A percentile compares a stretch with the other conserved stretches of the same genome.
These are phyloP conservation scores for Goniozus legneri DNA, from an alignment of 1,140 invertebrate genomes.

Conservation along the genomic window DNA sequence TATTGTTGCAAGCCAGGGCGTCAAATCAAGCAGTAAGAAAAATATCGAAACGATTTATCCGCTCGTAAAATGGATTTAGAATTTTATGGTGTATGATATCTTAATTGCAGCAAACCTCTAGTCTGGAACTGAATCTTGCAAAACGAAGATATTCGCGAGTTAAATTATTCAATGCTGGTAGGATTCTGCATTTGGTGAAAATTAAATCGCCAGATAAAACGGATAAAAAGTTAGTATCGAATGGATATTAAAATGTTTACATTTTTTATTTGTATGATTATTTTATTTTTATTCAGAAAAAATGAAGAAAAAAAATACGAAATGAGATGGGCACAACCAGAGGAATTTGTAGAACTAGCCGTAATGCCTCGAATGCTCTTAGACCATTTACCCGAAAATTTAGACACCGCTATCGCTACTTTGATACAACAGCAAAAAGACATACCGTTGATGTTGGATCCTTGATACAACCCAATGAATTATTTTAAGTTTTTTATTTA, in stretches of 20 bases:
- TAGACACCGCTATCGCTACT: constrained; percentile 63
- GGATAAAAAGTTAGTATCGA: constrained; percentile 30
- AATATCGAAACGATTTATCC: too few species aligned
- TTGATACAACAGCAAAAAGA: constrained; percentile 53
- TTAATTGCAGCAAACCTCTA: constrained; percentile 61
- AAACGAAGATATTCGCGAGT: constrained; percentile 66
- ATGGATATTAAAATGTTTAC: not conserved
- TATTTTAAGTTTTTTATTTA: not conserved
- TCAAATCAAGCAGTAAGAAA: constrained; percentile 45
- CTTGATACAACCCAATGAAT: constrained; percentile 14
- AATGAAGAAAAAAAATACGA: constrained; percentile 55
- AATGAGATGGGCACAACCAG: constrained; percentile 71
- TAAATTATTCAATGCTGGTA: constrained; percentile 66
- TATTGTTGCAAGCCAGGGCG: constrained; percentile 47
- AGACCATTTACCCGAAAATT: constrained; percentile 71
- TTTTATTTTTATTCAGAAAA: constrained; percentile 13
- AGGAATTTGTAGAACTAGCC: constrained; percentile 71
- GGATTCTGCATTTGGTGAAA: constrained; percentile 68
- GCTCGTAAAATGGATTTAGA: too few species aligned
- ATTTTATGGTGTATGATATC: too few species aligned
- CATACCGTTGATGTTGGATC: constrained; percentile 37
- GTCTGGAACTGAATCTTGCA: constrained; percentile 64
- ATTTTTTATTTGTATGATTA: not conserved
- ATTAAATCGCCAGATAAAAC: constrained; percentile 50
- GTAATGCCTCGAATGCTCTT: constrained; percentile 75